These are phyloP conservation scores for Cyanoramphus novaezelandiae DNA, from an alignment of 2,113 vertebrate species.

Conservation along the genomic window DNA sequence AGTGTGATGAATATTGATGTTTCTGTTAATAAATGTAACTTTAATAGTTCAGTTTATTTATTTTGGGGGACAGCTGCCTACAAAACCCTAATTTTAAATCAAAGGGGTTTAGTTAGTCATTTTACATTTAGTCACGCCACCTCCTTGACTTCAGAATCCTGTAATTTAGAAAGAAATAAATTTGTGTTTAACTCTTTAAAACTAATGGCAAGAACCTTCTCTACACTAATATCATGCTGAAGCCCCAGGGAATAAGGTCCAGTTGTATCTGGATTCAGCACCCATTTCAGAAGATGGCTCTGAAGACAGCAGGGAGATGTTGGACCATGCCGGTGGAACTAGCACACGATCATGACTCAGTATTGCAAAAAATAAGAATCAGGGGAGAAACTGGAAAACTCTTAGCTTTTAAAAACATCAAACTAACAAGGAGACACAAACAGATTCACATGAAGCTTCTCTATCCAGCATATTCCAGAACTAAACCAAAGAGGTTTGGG, in stretches of 20 bases:
- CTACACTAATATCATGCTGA: background rate
- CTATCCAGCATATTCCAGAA: background rate
- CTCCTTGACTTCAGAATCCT: background rate
- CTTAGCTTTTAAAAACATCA: background rate
- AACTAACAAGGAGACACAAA: background rate
- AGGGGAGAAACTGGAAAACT: background rate
- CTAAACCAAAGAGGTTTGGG: background rate
- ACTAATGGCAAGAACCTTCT: background rate
- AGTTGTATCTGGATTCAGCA: background rate
- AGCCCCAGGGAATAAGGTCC: background rate
- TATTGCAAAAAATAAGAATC: background rate
- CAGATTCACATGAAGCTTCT: background rate
- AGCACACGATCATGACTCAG: accelerated
- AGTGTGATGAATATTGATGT: background rate
- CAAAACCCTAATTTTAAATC: background rate
- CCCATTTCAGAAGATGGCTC: accelerated
- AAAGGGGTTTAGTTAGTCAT: background rate
- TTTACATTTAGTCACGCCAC: background rate
- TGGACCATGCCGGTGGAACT: background rate
- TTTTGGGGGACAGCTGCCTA: background rate
- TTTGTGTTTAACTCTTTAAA: background rate
- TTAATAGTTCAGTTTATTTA: background rate
- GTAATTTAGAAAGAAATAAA: background rate
- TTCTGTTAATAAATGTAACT: background rate
- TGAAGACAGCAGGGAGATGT: background rate